Base-by-base conservation (phyloP, 2,113 vertebrate genomes). In the Oenanthe oenanthe region DNA sequence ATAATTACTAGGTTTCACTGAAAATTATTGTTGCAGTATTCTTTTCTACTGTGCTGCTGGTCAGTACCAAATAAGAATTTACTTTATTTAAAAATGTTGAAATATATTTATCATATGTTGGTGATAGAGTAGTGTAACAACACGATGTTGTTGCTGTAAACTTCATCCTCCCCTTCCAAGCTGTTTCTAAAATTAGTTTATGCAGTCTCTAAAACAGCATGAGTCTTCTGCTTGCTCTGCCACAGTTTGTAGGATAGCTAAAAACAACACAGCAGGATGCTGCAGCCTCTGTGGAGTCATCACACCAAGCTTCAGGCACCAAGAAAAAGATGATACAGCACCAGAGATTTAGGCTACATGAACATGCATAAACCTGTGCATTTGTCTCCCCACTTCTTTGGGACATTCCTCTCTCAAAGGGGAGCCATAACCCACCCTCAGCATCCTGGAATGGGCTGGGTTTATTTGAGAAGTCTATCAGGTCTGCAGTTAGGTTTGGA, bases 181-280 rank as follows among this genome's bases (percentile, higher is more conserved):
- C 3, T 66, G 36, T 29, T 88, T 93, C 85, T 84, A 91, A 95
- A 89, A 89, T 84, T 78, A 95, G 40, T 78, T 92, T 89, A 75
- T 68, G 32, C 38, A 54, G 32, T 75, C 65, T 88, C 48, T 65
- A 84, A 77, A 88, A 25, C 60, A 84, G 36, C 36, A 42, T 47
- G 66, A 34, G 63, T 79, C 84, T 93, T 85, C 81, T 90, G 16
- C 88, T 72, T 73, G 22, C 43, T 91, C 65, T 83, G 71, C 48
- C 45, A 89, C 61, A 91, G 81, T 89, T 94, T 89, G n/a, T 17
- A 89, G 56, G 5, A 3, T 67, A 81, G 65, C 71, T 95, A 32
- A 80, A 92, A 91, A 61, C 80, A 94, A 38, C 56, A 57, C 53
- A 91, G 50, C 34, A 79, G 74, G 80, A 73, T 88, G 26, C 58